These are phyloP conservation scores for Drosophila dives DNA, from an alignment of 2,888 invertebrate species.

Conservation along the genomic window DNA sequence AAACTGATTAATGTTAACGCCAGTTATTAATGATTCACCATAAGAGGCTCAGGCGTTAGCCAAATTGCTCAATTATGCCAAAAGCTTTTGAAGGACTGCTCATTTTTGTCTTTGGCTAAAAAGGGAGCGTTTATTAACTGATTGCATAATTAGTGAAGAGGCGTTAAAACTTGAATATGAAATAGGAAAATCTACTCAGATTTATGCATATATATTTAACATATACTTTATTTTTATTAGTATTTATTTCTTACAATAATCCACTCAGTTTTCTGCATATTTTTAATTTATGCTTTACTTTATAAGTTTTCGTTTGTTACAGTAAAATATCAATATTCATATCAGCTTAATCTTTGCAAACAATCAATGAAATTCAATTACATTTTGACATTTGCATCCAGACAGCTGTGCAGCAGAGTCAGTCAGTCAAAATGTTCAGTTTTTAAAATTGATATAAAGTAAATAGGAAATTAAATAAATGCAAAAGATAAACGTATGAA, in stretches of 20 bases:
- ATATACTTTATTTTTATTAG: neutral
- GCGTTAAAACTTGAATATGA: neutral
- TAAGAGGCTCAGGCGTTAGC: constrained; percentile 25
- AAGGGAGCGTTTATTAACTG: constrained; percentile 27
- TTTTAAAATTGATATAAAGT: constrained; percentile 19
- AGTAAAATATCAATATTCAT: neutral
- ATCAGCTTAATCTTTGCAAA: constrained; percentile 18
- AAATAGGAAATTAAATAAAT: constrained; percentile 68
- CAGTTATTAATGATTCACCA: constrained; percentile 61
- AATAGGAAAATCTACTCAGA: neutral
- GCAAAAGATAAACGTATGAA: constrained; percentile 20
- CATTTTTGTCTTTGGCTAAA: constrained; percentile 4
- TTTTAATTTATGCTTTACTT: neutral
- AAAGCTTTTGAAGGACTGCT: constrained; percentile 19
- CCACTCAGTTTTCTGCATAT: neutral
- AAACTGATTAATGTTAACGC: constrained; percentile 69
- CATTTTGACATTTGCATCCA: constrained; percentile 28
- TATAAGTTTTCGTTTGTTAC: neutral
- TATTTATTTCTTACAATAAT: neutral
- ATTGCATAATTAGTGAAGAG: constrained; percentile 30
- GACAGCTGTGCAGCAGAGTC: constrained; percentile 2
- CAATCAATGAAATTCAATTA: constrained; percentile 48
- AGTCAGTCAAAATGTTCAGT: constrained; percentile 8
- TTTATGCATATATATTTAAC: neutral
- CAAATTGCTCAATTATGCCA: constrained; percentile 54